phyloP scores from a whole-genome alignment of 2,113 vertebrate genomes.

The Mixornis gularis region DNA sequence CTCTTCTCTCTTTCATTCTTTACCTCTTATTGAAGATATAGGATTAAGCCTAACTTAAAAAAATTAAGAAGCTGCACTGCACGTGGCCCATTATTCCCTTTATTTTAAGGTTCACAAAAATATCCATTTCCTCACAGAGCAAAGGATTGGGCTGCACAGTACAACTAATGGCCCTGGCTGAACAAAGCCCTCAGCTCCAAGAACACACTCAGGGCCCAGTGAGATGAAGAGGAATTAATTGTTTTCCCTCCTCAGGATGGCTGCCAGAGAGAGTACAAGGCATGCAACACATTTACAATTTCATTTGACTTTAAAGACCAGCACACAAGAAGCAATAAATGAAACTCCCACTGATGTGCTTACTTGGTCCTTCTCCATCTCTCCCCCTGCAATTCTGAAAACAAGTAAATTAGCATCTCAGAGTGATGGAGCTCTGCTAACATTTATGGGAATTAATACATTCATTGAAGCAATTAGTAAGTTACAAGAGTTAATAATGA shows the following conservation, averaged over 20 bases:
- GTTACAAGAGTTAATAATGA: not conserved
- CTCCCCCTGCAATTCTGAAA: not conserved
- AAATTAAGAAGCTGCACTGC: not conserved
- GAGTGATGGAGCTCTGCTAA: not conserved
- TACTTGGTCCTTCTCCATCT: not conserved
- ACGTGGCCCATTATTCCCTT: not conserved
- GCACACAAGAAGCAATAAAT: not conserved
- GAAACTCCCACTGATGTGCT: not conserved
- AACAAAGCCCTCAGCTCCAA: not conserved
- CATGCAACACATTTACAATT: not conserved
- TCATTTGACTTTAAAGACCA: not conserved
- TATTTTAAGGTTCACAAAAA: conserved; percentile 27
- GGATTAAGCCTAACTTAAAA: not conserved
- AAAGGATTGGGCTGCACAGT: not conserved
- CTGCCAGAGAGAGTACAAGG: not conserved
- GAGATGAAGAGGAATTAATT: conserved; percentile 7
- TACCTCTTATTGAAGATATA: not conserved
- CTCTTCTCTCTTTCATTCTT: not conserved
- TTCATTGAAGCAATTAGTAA: not conserved
- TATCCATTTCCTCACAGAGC: not conserved
- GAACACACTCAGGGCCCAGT: not conserved
- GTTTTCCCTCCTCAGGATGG: not conserved
- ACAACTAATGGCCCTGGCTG: not conserved
- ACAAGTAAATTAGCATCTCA: not conserved
- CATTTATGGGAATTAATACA: not conserved